Evolutionary conservation across 2,797 vertebrate species (phyloP).

Genomic region (Enteromius argenteus): DNA sequence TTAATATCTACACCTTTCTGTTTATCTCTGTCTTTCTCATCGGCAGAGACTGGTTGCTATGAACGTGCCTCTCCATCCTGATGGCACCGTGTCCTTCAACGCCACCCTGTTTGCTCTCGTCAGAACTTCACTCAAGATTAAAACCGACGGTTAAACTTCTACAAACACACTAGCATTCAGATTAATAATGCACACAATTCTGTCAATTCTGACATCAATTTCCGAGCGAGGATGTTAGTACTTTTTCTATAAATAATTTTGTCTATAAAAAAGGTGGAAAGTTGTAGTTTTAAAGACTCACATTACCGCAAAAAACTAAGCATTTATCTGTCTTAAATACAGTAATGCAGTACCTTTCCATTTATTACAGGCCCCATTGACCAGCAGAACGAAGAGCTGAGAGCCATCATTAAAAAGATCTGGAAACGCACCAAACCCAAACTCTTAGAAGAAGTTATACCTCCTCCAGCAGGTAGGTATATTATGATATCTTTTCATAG

Average conservation of each 20-base stretch:
- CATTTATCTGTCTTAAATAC: not conserved
- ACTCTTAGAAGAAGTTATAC: conserved; percentile 94
- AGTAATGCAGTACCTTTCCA: not conserved
- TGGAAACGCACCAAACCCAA: conserved; percentile 98
- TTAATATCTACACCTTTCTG: not conserved
- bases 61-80: conserved; percentile 95
- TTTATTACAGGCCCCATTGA: conserved; percentile 86
- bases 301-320: not conserved
- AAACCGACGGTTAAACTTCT: conserved; percentile 87
- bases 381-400: conserved; percentile 93
- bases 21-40: conserved; percentile 20
- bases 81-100: conserved; percentile 95
- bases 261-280: not conserved
- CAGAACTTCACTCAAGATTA: conserved; percentile 96
- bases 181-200: too few species aligned
- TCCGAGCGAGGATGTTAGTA: not conserved
- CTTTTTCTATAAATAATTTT: not conserved
- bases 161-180: not conserved
- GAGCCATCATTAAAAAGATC: conserved; percentile 94
- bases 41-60: conserved; percentile 93
- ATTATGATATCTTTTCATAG: not conserved
- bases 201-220: not conserved
- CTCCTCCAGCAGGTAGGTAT: conserved; percentile 89
- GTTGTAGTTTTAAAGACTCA: not conserved
- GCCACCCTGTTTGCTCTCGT: conserved; percentile 97